A percentile compares a stretch with the other conserved stretches of the same genome.
Conservation (phyloP, 2,888 invertebrate genomes). For the Theretra japonica region DNA sequence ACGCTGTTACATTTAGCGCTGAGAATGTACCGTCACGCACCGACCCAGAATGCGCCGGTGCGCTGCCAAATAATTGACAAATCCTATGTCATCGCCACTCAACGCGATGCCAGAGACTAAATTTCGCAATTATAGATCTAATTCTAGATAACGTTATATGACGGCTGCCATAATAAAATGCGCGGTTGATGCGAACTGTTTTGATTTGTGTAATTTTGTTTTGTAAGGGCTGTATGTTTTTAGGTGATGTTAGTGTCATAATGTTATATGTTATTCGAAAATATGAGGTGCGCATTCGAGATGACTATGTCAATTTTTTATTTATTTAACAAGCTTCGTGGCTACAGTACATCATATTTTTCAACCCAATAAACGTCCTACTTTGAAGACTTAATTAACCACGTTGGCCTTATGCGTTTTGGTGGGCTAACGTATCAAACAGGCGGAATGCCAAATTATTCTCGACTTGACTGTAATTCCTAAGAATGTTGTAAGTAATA, state of each 20-base stretch:
- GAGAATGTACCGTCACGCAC: slow-evolving; percentile 31
- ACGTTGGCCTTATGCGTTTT: too few relatives aligned
- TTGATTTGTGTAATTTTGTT: slow-evolving; percentile 21
- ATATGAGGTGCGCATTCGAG: too few relatives aligned
- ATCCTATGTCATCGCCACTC: slow-evolving; percentile 71
- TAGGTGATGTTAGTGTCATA: neutral
- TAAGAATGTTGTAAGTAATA: too few relatives aligned
- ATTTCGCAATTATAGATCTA: slow-evolving; percentile 78
- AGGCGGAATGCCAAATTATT: too few relatives aligned
- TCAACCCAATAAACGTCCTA: too few relatives aligned
- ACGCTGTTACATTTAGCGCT: slow-evolving; percentile 25
- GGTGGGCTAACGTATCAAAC: too few relatives aligned
- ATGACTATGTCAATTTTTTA: too few relatives aligned
- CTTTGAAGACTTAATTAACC: too few relatives aligned
- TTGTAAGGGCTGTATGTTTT: neutral
- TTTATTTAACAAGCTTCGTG: too few relatives aligned
- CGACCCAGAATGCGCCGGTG: slow-evolving; percentile 77
- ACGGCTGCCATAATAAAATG: slow-evolving; percentile 25
- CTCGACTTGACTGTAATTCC: too few relatives aligned
- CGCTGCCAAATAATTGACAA: slow-evolving; percentile 82
- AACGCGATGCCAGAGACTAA: slow-evolving; percentile 66
- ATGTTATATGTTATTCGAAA: neutral
- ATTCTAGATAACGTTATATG: slow-evolving; percentile 51
- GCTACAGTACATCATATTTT: too few relatives aligned
- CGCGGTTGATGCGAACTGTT: slow-evolving; percentile 4